Percentiles rank a stretch among this genome's conserved stretches.
These are phyloP conservation scores for Gallinago undulata DNA, from an alignment of 2,113 vertebrate genomes.

Conservation along the genomic window DNA sequence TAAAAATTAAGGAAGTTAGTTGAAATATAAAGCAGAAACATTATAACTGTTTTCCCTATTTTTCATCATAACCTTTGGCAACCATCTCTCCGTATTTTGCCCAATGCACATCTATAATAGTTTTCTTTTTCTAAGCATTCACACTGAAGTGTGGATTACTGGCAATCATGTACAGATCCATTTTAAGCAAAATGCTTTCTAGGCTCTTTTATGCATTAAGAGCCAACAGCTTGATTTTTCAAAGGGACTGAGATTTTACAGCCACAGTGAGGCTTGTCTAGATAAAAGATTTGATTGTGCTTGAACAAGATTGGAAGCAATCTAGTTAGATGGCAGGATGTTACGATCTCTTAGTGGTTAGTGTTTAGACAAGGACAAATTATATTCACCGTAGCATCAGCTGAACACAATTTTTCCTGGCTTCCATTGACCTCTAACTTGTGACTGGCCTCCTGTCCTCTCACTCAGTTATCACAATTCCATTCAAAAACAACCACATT, in stretches of 20 bases:
- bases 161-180: neutral
- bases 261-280: neutral
- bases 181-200: neutral
- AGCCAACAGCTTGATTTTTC: conserved; percentile 3
- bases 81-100: neutral
- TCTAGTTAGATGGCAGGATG: conserved; percentile 47
- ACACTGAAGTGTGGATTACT: neutral
- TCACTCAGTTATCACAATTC: conserved; percentile 42
- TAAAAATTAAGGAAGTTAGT: conserved; percentile 60
- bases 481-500: conserved; percentile 46
- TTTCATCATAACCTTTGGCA: neutral
- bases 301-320: conserved; percentile 21
- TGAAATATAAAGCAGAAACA: conserved; percentile 47
- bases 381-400: conserved; percentile 52
- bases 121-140: conserved; percentile 20
- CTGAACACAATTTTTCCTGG: conserved; percentile 51
- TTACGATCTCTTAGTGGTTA: conserved; percentile 41
- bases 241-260: conserved; percentile 3
- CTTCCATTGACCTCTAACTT: conserved; percentile 53
- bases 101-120: neutral
- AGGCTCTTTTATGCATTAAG: neutral
- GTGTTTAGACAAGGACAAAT: conserved; percentile 62
- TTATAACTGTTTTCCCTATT: neutral
- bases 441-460: conserved; percentile 15
- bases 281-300: conserved; percentile 39